Evolutionary conservation across 2,888 invertebrate genomes (phyloP), one percentile per base, ranked within the genome.

Genomic region (Epinotia demarniana): DNA sequence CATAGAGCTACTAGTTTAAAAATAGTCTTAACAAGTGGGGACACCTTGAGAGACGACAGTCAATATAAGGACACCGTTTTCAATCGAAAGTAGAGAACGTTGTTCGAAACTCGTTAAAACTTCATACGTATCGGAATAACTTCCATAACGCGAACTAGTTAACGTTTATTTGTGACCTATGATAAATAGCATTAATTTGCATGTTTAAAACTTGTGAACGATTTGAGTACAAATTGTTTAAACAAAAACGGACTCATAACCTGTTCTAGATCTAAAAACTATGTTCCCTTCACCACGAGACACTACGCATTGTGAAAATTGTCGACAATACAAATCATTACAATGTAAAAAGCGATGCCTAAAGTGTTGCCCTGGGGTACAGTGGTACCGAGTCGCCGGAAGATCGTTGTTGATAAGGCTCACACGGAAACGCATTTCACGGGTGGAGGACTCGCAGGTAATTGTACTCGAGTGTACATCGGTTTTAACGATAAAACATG

Each of bases 21-120:
- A 69, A 62, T n/a, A 27, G 23, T 43, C 19, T 58, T 72, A 66
- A 72, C 43, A 46, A 57, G 18, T 27, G 33, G 23, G 57, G n/a
- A 72, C 58, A 72, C 66, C 64, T 72, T 66, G 43, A 27, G 58
- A 55, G 16, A 23, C 27, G 39, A 58, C 58, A 69, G 18, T 64
- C 58, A 23, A 61, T 57, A 57, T 67, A 61, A 75, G 60, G 71
- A 72, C 72, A 72, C 67, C 43, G 72, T 72, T 66, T 61, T 66
- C 75, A 67, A 67, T 75, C 61, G 67, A 61, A 75, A 67, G 75
- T 66, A 72, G 66, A 67, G 27, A 67, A 67, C 67, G 71, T 72
- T 73, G 83, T 81, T 84, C 82, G 80, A 82, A 85, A 80, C 82
- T 89, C 85, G 89, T 89, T 89, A 89, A 86, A 89, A 89, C 87